Base-by-base conservation (phyloP, 2,113 vertebrate species). In the Gallinago undulata region DNA sequence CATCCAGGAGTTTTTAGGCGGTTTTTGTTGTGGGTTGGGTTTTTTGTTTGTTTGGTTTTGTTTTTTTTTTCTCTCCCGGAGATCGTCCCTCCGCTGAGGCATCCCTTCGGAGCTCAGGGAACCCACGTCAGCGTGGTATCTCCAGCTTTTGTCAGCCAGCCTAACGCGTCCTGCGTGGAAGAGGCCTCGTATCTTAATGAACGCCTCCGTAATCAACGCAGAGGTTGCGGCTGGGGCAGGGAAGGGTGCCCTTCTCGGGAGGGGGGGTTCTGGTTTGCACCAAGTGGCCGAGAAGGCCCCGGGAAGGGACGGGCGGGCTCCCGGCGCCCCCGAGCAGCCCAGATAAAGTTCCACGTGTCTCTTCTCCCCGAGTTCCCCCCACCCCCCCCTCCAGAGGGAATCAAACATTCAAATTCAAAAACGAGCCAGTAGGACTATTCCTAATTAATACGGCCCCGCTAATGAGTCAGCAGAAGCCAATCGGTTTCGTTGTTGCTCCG, bases 381-480 rank as follows among this genome's bases (percentile, higher is more conserved):
- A 11, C 5, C 13, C 4, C 39, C 37, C 47, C 47, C 16, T 5
- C 53, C 63, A 45, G 22, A 66, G 39, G 43, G 39, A 76, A 87
- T 87, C 47, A 79, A 87, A 76, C 41, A 81, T 14, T 80, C 69
- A 67, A 23, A 90, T 83, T 62, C 11, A n/a, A 72, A 94, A 59
- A 4, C 7, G 60, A 89, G n/a, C 25, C 84, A 89, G 77, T 78
- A 93, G 73, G 37, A 90, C 25, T 76, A 84, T 70, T 75, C 48
- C 81, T 87, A 90, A 91, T 87, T 86, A 96, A 90, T 89, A 89
- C 14, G 62, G 45, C 35, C 23, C 37, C 8, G 3, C 77, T 86
- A 90, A 82, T 67, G 88, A 92, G 74, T 76, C 62, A 79, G 74
- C 77, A 60, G 59, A 97, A 92, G 80, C 85, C 85, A 91, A 91